phyloP scores from a whole-genome alignment of 2,888 invertebrate species.

The Heteromyza rotundicornis region DNA sequence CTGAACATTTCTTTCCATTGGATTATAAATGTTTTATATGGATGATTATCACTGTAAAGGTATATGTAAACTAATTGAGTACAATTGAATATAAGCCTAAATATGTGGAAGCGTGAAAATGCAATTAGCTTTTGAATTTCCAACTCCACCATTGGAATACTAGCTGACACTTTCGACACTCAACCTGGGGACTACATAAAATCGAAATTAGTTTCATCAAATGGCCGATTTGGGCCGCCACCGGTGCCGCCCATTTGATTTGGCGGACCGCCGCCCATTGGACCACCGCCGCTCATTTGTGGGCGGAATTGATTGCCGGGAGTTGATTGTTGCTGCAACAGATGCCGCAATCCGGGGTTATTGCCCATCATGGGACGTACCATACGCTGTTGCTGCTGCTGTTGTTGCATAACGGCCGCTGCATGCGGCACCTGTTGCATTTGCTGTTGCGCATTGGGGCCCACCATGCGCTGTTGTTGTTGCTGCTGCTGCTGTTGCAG shows the following conservation, averaged over 20 bases:
- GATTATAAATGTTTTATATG: too few relatives aligned
- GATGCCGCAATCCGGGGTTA: constrained; percentile 80
- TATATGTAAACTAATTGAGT: too few relatives aligned
- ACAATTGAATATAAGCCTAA: too few relatives aligned
- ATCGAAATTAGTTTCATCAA: constrained; percentile 58
- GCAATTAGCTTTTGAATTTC: too few relatives aligned
- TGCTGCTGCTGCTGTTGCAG: constrained; percentile 45
- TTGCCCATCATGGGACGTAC: constrained; percentile 76
- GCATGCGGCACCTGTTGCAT: constrained; percentile 71
- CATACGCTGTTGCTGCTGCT: constrained; percentile 66
- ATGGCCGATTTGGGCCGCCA: constrained; percentile 54
- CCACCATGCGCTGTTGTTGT: constrained; percentile 45
- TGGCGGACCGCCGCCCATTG: constrained; percentile 29
- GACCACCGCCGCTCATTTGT: constrained; percentile 48
- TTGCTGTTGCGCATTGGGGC: constrained; percentile 47
- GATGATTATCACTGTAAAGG: too few relatives aligned
- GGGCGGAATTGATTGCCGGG: constrained; percentile 61
- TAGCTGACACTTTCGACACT: too few relatives aligned
- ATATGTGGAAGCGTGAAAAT: too few relatives aligned
- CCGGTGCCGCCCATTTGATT: constrained; percentile 40
- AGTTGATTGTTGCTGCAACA: constrained; percentile 69
- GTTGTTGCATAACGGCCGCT: constrained; percentile 66
- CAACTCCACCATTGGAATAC: too few relatives aligned
- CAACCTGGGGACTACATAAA: constrained; percentile 56
- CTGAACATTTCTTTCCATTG: too few relatives aligned